A percentile compares a stretch with the other conserved stretches of the same genome.
These are phyloP conservation scores for Dicyrtoma fusca DNA, from an alignment of 2,888 invertebrate genomes.

Conservation along the genomic window DNA sequence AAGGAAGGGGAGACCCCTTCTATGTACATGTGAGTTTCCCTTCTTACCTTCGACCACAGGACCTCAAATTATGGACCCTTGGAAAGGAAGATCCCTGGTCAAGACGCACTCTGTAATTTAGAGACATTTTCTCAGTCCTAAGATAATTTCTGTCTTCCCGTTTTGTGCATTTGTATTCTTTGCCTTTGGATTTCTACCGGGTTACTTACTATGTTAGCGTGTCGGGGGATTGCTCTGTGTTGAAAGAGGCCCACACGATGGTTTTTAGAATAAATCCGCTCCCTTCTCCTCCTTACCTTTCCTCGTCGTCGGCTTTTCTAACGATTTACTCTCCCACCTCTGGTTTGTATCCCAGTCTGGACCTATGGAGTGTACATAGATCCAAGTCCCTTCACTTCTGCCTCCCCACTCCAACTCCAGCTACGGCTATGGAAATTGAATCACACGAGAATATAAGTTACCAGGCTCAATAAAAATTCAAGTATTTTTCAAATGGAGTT, in stretches of 20 bases:
- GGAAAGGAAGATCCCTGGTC: neutral
- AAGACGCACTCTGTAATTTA: slow-evolving; percentile 36
- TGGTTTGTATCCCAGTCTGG: too few species aligned
- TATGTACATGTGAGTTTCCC: neutral
- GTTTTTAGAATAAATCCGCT: too few species aligned
- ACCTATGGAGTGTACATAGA: too few species aligned
- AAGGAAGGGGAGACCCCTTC: slow-evolving; percentile 20
- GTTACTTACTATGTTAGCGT: too few species aligned
- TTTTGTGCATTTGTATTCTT: neutral
- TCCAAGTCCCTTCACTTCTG: too few species aligned
- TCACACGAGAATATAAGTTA: slow-evolving; percentile 1
- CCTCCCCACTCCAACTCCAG: neutral
- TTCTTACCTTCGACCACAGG: neutral
- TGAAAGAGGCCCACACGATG: too few species aligned
- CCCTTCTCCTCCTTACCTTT: too few species aligned
- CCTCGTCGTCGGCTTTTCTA: too few species aligned
- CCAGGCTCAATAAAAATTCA: neutral
- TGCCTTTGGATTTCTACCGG: neutral
- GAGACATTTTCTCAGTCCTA: slow-evolving; percentile 32
- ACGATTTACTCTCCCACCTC: too few species aligned
- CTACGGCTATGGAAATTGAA: neutral
- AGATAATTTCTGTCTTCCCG: slow-evolving; percentile 22
- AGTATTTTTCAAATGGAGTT: slow-evolving; percentile 9
- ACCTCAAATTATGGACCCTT: neutral
- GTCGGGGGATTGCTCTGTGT: too few species aligned